phyloP scores from a whole-genome alignment of 2,797 vertebrate species.

The Acomys russatus region DNA sequence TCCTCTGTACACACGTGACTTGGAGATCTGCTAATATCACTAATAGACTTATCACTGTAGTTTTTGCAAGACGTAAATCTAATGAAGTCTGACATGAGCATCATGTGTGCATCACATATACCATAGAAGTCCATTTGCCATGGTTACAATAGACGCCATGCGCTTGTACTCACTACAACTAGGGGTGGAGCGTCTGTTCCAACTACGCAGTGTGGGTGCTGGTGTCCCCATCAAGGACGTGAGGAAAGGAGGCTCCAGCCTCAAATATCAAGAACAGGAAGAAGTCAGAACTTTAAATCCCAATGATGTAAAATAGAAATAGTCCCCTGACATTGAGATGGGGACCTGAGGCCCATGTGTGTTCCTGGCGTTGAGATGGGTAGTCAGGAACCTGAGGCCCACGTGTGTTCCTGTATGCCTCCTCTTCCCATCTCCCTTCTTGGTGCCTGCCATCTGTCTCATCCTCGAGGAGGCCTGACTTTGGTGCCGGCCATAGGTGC shows the following conservation, averaged over 20 bases:
- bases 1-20: slow-evolving; percentile 11
- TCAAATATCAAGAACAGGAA: slow-evolving; percentile 17
- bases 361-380: neutral
- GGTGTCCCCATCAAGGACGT: neutral
- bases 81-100: neutral
- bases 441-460: neutral
- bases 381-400: neutral
- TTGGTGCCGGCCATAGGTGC: neutral
- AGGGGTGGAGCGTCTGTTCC: neutral
- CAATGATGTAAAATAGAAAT: slow-evolving; percentile 18
- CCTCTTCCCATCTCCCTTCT: neutral
- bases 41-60: slow-evolving; percentile 29
- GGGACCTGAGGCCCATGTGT: neutral
- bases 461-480: slow-evolving; percentile 26
- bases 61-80: slow-evolving; percentile 39
- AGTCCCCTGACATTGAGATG: neutral
- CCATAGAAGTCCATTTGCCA: neutral
- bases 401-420: neutral
- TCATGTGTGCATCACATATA: neutral
- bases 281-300: neutral
- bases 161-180: neutral
- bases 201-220: neutral
- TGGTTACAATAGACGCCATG: neutral
- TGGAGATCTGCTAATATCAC: slow-evolving; percentile 32
- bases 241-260: neutral